phyloP scores from a whole-genome alignment of 2,113 vertebrate species.

The Vidua macroura region DNA sequence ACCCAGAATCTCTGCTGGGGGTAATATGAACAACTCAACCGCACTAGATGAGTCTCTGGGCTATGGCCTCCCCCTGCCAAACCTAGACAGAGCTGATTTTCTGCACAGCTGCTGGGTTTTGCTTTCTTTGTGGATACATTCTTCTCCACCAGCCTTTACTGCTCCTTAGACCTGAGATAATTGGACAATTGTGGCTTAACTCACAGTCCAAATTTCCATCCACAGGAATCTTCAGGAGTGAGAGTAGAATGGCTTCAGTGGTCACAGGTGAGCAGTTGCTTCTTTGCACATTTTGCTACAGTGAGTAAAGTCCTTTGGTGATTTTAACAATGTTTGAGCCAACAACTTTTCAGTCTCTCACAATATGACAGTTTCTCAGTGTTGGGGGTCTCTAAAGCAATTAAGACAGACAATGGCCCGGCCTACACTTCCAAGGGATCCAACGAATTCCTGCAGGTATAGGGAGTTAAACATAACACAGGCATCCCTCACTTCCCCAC shows the following conservation, averaged over 20 bases:
- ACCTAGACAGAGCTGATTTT: neutral
- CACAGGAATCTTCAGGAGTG: no score
- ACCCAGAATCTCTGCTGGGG: neutral
- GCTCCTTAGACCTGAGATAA: neutral
- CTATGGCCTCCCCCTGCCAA: neutral
- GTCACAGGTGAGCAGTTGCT: neutral
- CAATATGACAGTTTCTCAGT: neutral
- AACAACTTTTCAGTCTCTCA: neutral
- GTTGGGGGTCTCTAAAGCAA: no score
- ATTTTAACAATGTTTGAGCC: neutral
- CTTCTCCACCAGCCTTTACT: neutral
- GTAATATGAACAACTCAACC: rapidly evolving
- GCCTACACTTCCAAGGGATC: no score
- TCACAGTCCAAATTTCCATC: neutral
- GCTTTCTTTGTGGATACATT: neutral
- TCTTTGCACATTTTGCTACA: neutral
- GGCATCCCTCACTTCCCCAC: no score
- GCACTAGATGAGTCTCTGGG: neutral
- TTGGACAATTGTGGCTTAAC: neutral
- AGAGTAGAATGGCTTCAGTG: neutral
- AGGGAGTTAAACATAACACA: no score
- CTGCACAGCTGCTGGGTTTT: neutral
- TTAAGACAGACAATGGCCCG: no score
- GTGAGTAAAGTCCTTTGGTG: neutral
- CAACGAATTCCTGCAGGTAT: no score